Conservation (phyloP, 2,888 invertebrate species). For the Ypsolopha sequella region DNA sequence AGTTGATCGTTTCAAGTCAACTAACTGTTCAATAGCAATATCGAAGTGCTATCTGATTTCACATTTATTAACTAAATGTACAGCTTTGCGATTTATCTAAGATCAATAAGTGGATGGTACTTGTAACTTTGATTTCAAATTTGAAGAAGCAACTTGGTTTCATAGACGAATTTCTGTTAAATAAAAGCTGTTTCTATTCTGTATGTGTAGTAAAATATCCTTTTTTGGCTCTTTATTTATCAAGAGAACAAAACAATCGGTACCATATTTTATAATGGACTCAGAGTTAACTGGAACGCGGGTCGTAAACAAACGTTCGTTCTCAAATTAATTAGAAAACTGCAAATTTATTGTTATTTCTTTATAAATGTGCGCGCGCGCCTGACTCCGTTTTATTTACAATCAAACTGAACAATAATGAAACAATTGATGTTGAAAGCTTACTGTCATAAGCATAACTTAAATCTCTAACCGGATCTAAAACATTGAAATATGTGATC, state of each 20-base stretch:
- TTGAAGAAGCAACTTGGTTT: too few relatives aligned
- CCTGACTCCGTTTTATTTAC: not conserved
- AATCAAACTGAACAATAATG: too few relatives aligned
- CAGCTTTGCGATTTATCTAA: too few relatives aligned
- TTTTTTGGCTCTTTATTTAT: not conserved
- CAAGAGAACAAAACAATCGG: slow-evolving; percentile 6
- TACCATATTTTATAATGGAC: slow-evolving; percentile 8
- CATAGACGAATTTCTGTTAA: too few relatives aligned
- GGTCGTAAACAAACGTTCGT: not conserved
- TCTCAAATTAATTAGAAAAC: slow-evolving; percentile 11
- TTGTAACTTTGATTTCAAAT: too few relatives aligned
- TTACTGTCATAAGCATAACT: too few relatives aligned
- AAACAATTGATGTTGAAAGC: too few relatives aligned
- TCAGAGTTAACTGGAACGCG: not conserved
- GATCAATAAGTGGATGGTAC: too few relatives aligned
- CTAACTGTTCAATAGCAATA: not conserved
- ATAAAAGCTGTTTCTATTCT: too few relatives aligned
- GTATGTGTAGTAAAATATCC: too few relatives aligned
- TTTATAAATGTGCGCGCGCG: not conserved
- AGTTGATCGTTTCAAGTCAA: slow-evolving; percentile 6
- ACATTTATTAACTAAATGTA: slow-evolving; percentile 3
- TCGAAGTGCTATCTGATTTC: slow-evolving; percentile 2
- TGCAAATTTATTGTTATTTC: slow-evolving; percentile 8
- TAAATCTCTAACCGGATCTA: too few relatives aligned
- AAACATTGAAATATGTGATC: too few relatives aligned